Percentiles rank a stretch among this genome's conserved stretches.
Evolutionary conservation across 2,797 vertebrate species (phyloP).

Genomic region (Hybognathus amarus): DNA sequence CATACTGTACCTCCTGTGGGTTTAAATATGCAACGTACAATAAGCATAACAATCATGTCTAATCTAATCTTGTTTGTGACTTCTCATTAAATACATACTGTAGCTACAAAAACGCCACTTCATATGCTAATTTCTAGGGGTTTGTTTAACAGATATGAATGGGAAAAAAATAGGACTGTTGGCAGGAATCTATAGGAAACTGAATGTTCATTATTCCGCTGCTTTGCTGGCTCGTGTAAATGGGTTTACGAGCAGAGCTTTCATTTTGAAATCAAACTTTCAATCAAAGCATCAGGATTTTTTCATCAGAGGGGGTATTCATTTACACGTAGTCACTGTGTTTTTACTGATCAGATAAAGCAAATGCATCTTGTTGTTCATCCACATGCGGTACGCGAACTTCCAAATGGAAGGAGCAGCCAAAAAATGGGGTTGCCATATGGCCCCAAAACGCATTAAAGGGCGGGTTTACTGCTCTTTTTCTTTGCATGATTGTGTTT

Average conservation of each 20-base stretch:
- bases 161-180: not conserved
- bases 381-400: not conserved
- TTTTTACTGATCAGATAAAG: not conserved
- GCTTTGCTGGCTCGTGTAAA: conserved; percentile 49
- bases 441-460: not conserved
- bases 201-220: conserved; percentile 32
- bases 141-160: conserved; percentile 39
- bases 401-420: not conserved
- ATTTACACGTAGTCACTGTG: not conserved
- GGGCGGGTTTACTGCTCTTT: too few relatives aligned
- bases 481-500: too few relatives aligned
- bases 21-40: conserved; percentile 28
- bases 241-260: conserved; percentile 54
- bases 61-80: conserved; percentile 37
- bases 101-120: conserved; percentile 43
- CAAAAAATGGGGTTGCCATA: not conserved
- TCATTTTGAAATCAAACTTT: conserved; percentile 27
- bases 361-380: not conserved
- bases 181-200: conserved; percentile 37
- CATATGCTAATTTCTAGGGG: conserved; percentile 35
- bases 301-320: not conserved
- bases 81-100: conserved; percentile 51
- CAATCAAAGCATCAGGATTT: conserved; percentile 8
- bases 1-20: conserved; percentile 38
- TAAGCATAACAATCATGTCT: conserved; percentile 5